Evolutionary conservation across 92 coral and sea anemone genomes (phyloP), one percentile per base, ranked within the genome.

Genomic region (Epizoanthus scotinus): DNA sequence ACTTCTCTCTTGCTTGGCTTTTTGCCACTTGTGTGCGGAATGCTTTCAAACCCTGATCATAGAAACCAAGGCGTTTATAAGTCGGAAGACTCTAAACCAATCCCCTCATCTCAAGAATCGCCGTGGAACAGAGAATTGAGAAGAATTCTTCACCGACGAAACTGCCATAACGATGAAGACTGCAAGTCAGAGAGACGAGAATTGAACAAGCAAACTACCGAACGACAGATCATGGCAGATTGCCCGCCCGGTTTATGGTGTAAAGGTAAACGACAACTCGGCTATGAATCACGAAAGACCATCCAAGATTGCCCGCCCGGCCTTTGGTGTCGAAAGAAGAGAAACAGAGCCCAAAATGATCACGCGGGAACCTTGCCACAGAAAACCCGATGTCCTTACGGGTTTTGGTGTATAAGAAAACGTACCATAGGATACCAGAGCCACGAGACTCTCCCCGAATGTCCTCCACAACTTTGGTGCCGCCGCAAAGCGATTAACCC

Each of bases 291-390:
- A 18, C 64, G 3, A 17, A 29, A 59, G 25, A 40, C 7, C 17
- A 34, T 60, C 47, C 22, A 79, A 31, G 78, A 84, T 24, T 92
- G 97, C 42, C 97, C 97, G 34, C 97, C 97, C 2, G 97, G 97
- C n/a, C 72, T 89, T 27, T 92, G 94, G 97, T 92, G 97, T 66
- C 93, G 96, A 5, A 91, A 84, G 67, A 82, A 85, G 60, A 61
- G 63, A 18, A n/a, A 1, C 19, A 42, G 29, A 9, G 5, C 34
- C 19, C 53, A 21, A 8, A 84, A 29, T n/a, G 27, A 56, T 42
- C 77, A n/a, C 6, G 50, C 40, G 17, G 26, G 20, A 57, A 63
- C 54, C 40, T 75, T 67, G 14, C 55, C 67, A 60, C 68, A 31
- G 53, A 75, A 59, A 75, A 22, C 12, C 52, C 68, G 21, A 34